Evolutionary conservation across 92 coral and sea anemone species (phyloP), one percentile per base, ranked within the genome.

Genomic region (Diadumene lineata): DNA sequence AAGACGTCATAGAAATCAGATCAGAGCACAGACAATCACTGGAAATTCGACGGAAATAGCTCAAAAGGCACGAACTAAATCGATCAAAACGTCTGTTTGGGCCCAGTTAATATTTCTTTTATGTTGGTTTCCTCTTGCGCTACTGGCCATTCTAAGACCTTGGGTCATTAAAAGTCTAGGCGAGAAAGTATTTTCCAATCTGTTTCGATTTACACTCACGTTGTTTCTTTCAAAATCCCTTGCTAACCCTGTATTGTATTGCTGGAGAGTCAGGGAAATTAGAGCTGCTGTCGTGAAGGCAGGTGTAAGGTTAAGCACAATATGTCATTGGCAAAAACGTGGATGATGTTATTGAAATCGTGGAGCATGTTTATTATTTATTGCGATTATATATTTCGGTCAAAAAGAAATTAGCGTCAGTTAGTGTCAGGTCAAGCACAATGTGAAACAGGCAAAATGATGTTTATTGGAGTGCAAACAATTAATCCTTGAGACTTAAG

Each of bases 181-280:
- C 7, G 30, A 27, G 23, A 22, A 60, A 23, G 17, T 23, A 16
- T 60, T 23, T 22, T 7, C 32, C 8, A 1, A 60, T 27, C 7
- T 60, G 17, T 60, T 60, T 60, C 65, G 32, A 23, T 60, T 60
- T 9, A 1, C 65, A 7, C 21, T 72, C 9, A 32, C 66, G 18
- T 0, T 72, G 11, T 72, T 72, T 7, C 77, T 72, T 56, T 72
- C 77, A 4, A 72, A 72, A 6, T 72, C 77, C 22, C 31, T 57
- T 11, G 77, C 77, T 11, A 72, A 72, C 11, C 77, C 77, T 18
- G 18, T 72, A 22, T 32, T 72, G 32, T 72, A 72, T 24, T 72
- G 77, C 63, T 72, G 66, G 66, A 56, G 77, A 56, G 55, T 72
- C 3, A 26, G 56, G 1, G 32, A 72, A 18, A 72, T 72, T 1